Base-by-base conservation (phyloP, 2,888 invertebrate genomes). In the Catonia carolina region DNA sequence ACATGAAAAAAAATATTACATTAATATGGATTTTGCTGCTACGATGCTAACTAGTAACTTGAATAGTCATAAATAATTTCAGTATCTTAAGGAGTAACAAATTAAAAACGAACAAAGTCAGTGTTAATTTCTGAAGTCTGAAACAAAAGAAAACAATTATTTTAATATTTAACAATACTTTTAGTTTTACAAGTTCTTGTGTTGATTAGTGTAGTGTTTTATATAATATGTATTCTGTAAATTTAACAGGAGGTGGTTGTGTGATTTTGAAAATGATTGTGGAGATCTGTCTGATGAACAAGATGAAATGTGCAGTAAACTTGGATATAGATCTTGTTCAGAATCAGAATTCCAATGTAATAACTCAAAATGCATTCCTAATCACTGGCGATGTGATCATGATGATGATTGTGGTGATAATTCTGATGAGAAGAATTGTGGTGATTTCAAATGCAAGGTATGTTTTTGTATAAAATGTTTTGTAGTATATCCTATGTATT, bases 351-450 rank as follows among this genome's bases (percentile, higher is more conserved):
- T 92, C 78, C 81, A 80, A 53, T 95, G 94, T 69, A 80, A 76
- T 45, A 93, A 93, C 68, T 89, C 89, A 36, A 91, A 90, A 69
- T 95, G 94, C 69, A 91, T 96, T 51, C 92, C 94, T 0, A 86
- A 86, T 1, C 78, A 94, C 60, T 95, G 94, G 93, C 81, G 90
- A 37, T 97, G 97, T 72, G 96, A 97, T 70, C 90, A 90, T 72
- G 95, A 96, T 71, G 92, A 96, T 70, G 97, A 98, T 70, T 98
- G 97, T 68, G 93, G 94, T 0, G 97, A 98, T 71, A 88, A 89
- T 65, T 86, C 90, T 2, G 98, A 99, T 69, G 94, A 95, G 71
- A 74, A 83, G 58, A 84, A 83, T 53, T 94, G 94, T 68, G 83
- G 83, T 49, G 85, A 84, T 2, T 91, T 86, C 73, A 82, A 85